Conservation (phyloP, 2,113 vertebrate species). For the Cephalopterus ornatus region DNA sequence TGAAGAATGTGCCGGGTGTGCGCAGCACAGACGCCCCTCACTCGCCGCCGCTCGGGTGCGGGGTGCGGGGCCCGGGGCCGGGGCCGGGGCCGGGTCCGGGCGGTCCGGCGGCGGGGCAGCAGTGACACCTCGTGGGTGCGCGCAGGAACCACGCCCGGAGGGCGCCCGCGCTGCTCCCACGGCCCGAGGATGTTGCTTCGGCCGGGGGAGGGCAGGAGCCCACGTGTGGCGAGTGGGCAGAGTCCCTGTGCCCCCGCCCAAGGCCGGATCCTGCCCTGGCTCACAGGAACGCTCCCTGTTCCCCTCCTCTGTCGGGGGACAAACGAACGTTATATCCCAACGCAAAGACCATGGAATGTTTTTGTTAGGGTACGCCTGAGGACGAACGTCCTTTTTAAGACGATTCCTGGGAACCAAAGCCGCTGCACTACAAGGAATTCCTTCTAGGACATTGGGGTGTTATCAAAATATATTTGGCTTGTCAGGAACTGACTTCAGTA, state of each 20-base stretch:
- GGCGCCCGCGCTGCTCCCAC: background rate
- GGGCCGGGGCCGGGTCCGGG: background rate
- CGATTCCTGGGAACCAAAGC: fast-evolving
- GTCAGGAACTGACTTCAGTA: background rate
- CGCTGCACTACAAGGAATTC: fast-evolving
- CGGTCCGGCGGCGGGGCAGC: background rate
- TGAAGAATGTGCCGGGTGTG: fast-evolving
- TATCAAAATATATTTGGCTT: background rate
- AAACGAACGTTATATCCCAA: fast-evolving
- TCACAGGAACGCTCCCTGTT: fast-evolving
- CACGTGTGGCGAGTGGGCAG: background rate
- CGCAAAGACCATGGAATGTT: background rate
- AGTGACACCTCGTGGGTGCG: background rate
- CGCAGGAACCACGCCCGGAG: background rate
- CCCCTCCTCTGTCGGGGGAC: background rate
- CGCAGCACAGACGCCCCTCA: fast-evolving
- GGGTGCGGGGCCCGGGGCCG: too few relatives aligned
- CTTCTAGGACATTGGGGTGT: fast-evolving
- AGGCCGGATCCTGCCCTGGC: too few relatives aligned
- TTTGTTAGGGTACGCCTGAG: background rate
- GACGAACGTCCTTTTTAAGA: fast-evolving
- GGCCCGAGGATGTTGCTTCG: fast-evolving
- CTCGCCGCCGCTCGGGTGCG: background rate
- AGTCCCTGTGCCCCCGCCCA: background rate
- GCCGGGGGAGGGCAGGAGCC: fast-evolving